Conservation (phyloP, 2,888 invertebrate species). For the Mythimna albipuncta region DNA sequence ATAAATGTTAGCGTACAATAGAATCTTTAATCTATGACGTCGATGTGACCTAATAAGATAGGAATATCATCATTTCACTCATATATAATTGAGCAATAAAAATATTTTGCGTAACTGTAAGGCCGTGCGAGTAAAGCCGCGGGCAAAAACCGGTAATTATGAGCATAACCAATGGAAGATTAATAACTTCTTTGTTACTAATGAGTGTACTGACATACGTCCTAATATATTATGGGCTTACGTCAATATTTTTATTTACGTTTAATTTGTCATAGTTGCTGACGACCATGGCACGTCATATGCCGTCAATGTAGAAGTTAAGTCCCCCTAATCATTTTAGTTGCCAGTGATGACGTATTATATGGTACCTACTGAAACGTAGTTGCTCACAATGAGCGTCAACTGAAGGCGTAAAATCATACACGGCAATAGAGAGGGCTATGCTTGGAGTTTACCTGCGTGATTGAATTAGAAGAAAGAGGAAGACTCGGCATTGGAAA, state of each 20-base stretch:
- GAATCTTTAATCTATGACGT: background rate
- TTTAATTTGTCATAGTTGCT: slow-evolving; percentile 23
- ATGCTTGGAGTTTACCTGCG: too few species aligned
- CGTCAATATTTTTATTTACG: slow-evolving; percentile 12
- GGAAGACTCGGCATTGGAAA: too few species aligned
- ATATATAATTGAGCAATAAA: slow-evolving; percentile 45
- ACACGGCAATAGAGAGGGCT: too few species aligned
- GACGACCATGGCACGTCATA: background rate
- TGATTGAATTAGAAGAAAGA: too few species aligned
- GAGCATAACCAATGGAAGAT: slow-evolving; percentile 43
- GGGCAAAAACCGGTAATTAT: slow-evolving; percentile 44
- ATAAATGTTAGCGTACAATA: background rate
- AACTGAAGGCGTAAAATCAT: too few species aligned
- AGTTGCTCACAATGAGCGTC: too few species aligned
- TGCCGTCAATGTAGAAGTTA: background rate
- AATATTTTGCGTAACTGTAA: slow-evolving; percentile 55
- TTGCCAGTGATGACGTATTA: too few species aligned
- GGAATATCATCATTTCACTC: slow-evolving; percentile 36
- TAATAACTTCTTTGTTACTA: slow-evolving; percentile 51
- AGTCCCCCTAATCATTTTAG: background rate
- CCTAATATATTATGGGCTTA: slow-evolving; percentile 16
- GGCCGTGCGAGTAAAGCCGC: slow-evolving; percentile 39
- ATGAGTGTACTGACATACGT: slow-evolving; percentile 33
- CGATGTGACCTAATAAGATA: slow-evolving; percentile 7
- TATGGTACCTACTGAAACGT: too few species aligned